These are phyloP conservation scores for Ancistrus triradiatus DNA, from an alignment of 2,113 vertebrate species.

Conservation along the genomic window DNA sequence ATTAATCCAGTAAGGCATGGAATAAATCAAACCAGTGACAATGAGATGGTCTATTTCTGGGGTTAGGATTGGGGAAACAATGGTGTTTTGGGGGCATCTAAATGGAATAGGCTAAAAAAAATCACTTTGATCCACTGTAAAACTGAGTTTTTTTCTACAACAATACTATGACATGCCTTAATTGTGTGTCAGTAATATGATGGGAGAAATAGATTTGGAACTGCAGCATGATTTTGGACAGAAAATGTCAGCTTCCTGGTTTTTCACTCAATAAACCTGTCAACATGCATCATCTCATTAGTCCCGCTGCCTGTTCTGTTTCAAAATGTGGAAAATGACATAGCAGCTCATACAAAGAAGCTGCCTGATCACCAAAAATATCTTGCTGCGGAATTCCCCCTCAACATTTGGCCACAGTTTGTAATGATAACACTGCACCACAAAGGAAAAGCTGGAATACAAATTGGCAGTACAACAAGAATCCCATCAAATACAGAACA, in stretches of 20 bases:
- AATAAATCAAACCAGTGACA: slow-evolving; percentile 6
- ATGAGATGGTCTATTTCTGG: background rate
- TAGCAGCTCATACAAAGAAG: slow-evolving; percentile 24
- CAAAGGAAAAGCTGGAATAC: too few relatives aligned
- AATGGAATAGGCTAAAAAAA: background rate
- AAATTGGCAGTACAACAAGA: too few relatives aligned
- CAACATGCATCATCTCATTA: slow-evolving; percentile 30
- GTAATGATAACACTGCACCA: background rate
- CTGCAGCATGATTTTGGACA: slow-evolving; percentile 6
- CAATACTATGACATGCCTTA: background rate
- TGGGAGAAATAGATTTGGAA: slow-evolving; percentile 2
- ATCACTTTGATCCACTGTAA: background rate
- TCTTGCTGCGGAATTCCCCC: slow-evolving; percentile 22
- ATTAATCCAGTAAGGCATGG: background rate
- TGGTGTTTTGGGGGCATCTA: too few relatives aligned
- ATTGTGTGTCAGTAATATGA: slow-evolving; percentile 8
- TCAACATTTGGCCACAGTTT: background rate
- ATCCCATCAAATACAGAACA: background rate
- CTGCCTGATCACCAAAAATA: slow-evolving; percentile 1
- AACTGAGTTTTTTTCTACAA: background rate
- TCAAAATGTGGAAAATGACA: slow-evolving; percentile 27
- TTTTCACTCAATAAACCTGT: slow-evolving; percentile 27
- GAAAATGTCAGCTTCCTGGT: slow-evolving; percentile 14
- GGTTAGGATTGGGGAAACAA: background rate
- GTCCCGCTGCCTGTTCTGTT: slow-evolving; percentile 24